Conservation (phyloP, 2,888 invertebrate species). For the Mimas tiliae region DNA sequence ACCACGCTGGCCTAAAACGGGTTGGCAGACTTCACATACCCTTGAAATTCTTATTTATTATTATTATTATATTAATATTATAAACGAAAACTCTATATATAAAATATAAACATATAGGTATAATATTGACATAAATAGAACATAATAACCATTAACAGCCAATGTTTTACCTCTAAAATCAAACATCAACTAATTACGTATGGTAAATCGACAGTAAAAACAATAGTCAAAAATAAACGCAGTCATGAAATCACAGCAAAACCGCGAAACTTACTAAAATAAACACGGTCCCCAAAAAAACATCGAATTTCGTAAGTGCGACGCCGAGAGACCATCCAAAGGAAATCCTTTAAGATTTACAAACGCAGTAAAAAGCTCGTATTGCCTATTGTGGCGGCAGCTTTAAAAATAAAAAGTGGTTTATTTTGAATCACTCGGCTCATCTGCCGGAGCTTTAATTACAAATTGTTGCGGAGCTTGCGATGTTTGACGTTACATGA, state of each 20-base stretch:
- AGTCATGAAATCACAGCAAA: background rate
- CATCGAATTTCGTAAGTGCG: slow-evolving; percentile 22
- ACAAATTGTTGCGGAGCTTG: slow-evolving; percentile 37
- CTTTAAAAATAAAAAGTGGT: slow-evolving; percentile 60
- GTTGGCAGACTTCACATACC: too few species aligned
- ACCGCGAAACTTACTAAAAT: slow-evolving; percentile 9
- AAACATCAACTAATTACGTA: background rate
- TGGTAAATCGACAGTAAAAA: background rate
- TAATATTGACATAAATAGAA: too few species aligned
- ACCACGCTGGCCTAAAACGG: too few species aligned
- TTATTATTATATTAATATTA: too few species aligned
- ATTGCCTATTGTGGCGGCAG: slow-evolving; percentile 54
- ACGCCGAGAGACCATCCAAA: slow-evolving; percentile 7
- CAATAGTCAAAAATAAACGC: background rate
- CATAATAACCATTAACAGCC: too few species aligned
- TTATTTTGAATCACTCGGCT: slow-evolving; percentile 62
- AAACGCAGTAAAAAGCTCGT: slow-evolving; percentile 45
- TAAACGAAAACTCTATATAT: too few species aligned
- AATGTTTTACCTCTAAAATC: too few species aligned
- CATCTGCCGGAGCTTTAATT: slow-evolving; percentile 63
- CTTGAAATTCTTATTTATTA: too few species aligned
- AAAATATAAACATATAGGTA: too few species aligned
- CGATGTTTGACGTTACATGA: background rate
- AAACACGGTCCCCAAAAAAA: slow-evolving; percentile 1
- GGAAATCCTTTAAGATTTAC: slow-evolving; percentile 35